phyloP scores from a whole-genome alignment of 2,113 vertebrate species.

The Xyliphius kryptos region DNA sequence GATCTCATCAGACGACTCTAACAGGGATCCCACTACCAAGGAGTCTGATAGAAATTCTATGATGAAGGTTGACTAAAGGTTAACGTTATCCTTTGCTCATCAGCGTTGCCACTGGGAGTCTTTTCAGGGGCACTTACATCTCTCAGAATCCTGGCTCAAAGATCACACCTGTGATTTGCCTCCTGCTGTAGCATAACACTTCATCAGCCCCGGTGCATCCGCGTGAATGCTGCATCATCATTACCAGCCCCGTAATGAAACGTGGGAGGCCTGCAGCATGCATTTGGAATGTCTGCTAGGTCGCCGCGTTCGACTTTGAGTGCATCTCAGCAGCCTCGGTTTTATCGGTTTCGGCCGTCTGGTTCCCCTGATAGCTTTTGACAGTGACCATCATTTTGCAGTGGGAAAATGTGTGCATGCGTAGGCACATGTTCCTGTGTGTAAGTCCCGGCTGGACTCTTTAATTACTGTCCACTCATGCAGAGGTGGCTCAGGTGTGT shows the following conservation, averaged over 20 bases:
- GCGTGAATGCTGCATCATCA: constrained; percentile 35
- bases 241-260: constrained; percentile 65
- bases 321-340: constrained; percentile 25
- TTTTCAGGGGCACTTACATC: constrained; percentile 18
- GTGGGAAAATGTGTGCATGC: neutral
- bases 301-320: constrained; percentile 6
- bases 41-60: neutral
- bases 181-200: neutral
- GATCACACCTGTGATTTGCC: constrained; percentile 22
- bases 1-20: neutral
- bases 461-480: constrained; percentile 40
- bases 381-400: constrained; percentile 22
- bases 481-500: constrained; percentile 60
- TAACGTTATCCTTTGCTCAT: constrained; percentile 31
- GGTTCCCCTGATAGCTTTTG: constrained; percentile 38
- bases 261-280: constrained; percentile 1
- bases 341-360: constrained; percentile 8
- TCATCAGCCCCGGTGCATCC: constrained; percentile 18
- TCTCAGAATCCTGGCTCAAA: constrained; percentile 27
- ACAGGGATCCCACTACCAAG: neutral
- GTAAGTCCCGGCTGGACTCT: constrained; percentile 31
- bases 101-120: constrained; percentile 25
- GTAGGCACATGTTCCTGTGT: neutral
- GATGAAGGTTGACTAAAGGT: constrained; percentile 30
- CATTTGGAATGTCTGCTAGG: constrained; percentile 16